phyloP scores from a whole-genome alignment of 2,113 vertebrate genomes.

The Dicentrarchus labrax region DNA sequence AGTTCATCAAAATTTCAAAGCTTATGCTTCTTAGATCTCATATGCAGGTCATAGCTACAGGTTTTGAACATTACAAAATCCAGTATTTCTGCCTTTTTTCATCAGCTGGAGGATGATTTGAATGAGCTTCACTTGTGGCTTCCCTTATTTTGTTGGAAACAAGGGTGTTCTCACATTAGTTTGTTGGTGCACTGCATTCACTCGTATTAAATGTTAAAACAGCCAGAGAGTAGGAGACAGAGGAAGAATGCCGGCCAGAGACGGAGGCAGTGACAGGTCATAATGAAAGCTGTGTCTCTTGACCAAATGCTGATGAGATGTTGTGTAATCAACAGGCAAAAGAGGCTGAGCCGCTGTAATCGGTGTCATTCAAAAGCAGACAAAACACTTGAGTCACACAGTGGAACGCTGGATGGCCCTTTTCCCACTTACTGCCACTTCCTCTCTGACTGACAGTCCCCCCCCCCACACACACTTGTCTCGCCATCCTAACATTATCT shows the following conservation, averaged over 20 bases:
- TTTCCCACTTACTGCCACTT: neutral
- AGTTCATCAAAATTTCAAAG: constrained; percentile 7
- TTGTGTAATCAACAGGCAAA: constrained; percentile 16
- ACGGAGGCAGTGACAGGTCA: neutral
- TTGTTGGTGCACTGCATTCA: neutral
- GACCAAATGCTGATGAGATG: constrained; percentile 39
- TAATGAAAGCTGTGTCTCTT: neutral
- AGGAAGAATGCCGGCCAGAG: neutral
- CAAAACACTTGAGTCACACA: constrained; percentile 35
- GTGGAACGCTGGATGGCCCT: neutral
- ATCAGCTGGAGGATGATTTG: neutral
- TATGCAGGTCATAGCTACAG: constrained; percentile 26
- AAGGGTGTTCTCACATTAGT: neutral
- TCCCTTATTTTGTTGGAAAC: neutral
- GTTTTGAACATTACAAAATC: constrained; percentile 16
- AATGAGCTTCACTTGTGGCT: neutral
- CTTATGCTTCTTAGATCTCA: constrained; percentile 26
- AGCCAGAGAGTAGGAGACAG: neutral
- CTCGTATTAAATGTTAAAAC: neutral
- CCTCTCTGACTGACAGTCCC: neutral
- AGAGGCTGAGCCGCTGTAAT: constrained; percentile 23
- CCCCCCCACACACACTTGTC: neutral
- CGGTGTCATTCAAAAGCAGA: constrained; percentile 38
- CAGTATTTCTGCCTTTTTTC: neutral
- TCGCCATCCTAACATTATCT: neutral